Evolutionary conservation across 53 echinoderm and acorn worm genomes (phyloP).

Genomic region (Patiria pectinifera): DNA sequence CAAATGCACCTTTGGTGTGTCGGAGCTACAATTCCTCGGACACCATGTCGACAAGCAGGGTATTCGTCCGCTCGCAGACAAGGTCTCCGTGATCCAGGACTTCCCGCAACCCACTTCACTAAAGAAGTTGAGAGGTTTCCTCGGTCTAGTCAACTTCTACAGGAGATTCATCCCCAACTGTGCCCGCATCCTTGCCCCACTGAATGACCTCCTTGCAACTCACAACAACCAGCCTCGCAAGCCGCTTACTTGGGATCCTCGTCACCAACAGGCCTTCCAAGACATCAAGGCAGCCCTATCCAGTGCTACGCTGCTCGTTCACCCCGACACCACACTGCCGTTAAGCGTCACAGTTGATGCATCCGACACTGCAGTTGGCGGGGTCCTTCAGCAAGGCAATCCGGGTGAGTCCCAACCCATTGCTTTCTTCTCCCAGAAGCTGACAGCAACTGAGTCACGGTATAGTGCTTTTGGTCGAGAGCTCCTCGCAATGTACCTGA

Average conservation of each 20-base stretch:
- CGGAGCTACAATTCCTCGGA: no score
- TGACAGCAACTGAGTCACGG: slow-evolving; percentile 15
- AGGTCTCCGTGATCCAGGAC: slow-evolving; percentile 21
- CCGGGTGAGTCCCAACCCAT: neutral
- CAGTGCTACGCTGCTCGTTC: neutral
- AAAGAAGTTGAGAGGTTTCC: slow-evolving; percentile 60
- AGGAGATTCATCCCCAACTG: slow-evolving; percentile 64
- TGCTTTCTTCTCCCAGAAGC: slow-evolving; percentile 26
- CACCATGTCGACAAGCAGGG: no score
- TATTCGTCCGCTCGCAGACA: no score
- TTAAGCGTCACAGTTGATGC: slow-evolving; percentile 63
- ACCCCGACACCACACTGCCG: neutral
- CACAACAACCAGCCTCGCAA: slow-evolving; percentile 6
- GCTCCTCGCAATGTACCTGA: slow-evolving; percentile 22
- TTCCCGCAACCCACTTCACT: slow-evolving; percentile 52
- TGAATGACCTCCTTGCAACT: slow-evolving; percentile 51
- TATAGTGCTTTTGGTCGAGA: slow-evolving; percentile 37
- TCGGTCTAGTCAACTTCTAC: slow-evolving; percentile 72
- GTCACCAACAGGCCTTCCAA: slow-evolving; percentile 5
- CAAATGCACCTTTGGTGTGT: no score
- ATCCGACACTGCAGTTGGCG: slow-evolving; percentile 50
- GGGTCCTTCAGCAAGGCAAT: slow-evolving; percentile 29
- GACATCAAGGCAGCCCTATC: slow-evolving; percentile 29
- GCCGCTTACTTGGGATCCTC: slow-evolving; percentile 7
- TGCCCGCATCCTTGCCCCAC: slow-evolving; percentile 44